phyloP scores from a whole-genome alignment of 2,888 invertebrate genomes.

The Amitus sp. region DNA sequence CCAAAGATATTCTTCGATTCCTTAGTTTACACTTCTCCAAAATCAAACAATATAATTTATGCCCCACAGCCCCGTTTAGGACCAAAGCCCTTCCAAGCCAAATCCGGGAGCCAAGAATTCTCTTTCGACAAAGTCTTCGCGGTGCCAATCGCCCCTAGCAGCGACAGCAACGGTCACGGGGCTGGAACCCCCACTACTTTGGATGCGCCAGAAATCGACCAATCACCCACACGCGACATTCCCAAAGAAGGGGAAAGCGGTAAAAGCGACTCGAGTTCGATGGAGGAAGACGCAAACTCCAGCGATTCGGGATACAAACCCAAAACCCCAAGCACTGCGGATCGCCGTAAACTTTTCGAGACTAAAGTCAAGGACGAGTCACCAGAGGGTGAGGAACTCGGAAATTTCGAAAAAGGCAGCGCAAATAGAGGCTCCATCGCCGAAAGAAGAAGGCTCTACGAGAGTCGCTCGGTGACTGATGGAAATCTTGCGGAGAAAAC shows the following conservation, averaged over 20 bases:
- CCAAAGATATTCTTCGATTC: no score
- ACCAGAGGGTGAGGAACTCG: conserved; percentile 69
- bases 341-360: conserved; percentile 81
- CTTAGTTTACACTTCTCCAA: no score
- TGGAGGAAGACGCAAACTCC: conserved; percentile 73
- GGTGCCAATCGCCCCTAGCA: conserved; percentile 77
- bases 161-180: conserved; percentile 56
- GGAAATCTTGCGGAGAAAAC: conserved; percentile 72
- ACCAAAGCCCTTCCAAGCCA: conserved; percentile 86
- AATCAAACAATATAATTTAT: conserved; percentile 10
- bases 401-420: conserved; percentile 71
- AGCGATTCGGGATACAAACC: conserved; percentile 76
- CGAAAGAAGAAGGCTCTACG: conserved; percentile 80
- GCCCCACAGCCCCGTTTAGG: conserved; percentile 80
- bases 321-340: conserved; percentile 82
- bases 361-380: conserved; percentile 66
- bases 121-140: conserved; percentile 85
- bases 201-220: conserved; percentile 42
- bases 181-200: conserved; percentile 53
- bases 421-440: conserved; percentile 79
- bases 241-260: conserved; percentile 67
- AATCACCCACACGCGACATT: conserved; percentile 47
- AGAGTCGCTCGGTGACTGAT: conserved; percentile 74
- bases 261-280: conserved; percentile 71
- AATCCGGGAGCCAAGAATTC: conserved; percentile 77